Evolutionary conservation across 2,797 vertebrate species (phyloP), one percentile per base, ranked within the genome.

Genomic region (Enteromius argenteus): DNA sequence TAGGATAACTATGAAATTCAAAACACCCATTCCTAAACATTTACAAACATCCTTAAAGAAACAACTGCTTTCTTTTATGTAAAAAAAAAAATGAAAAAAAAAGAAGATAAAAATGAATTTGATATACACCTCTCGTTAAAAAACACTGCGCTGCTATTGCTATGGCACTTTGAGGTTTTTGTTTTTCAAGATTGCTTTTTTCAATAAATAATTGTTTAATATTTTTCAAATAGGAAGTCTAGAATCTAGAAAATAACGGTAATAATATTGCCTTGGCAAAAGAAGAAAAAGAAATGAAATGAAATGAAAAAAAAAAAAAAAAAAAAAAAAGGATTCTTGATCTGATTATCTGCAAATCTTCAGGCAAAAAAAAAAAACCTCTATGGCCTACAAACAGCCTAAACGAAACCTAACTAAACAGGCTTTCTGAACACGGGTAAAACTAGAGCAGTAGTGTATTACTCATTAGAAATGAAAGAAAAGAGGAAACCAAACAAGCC

Each of bases 401-500:
- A 86, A 88, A 84, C 53, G 49, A 79, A 86, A 69, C 66, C 53
- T 42, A 82, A 85, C 39, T 73, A 58, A 87, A 84, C 73, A 79
- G 58, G 74, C 78, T 80, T 84, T 82, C 85, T 84, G 84, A 87
- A 75, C 27, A 69, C 1, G 62, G 27, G 35, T 44, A 49, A 76
- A 56, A 64, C 19, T 73, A 58, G 84, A 35, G 79, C 84, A 76
- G 64, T 80, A 27, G 21, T 79, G 84, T 87, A 90, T 90, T 89
- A 90, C 87, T 91, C 84, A 87, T 90, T 90, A 82, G 81, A 88
- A 92, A 89, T 90, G 56, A 93, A 91, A 89, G 49, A 15, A 79
- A 92, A 90, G 88, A 27, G 6, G 76, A 91, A 88, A 81, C 81
- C 79, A 88, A 93, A 90, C 90, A 90, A 90, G 89, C 83, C 89